Evolutionary conservation across 2,113 vertebrate species (phyloP).

Genomic region (Phoenicopterus ruber): DNA sequence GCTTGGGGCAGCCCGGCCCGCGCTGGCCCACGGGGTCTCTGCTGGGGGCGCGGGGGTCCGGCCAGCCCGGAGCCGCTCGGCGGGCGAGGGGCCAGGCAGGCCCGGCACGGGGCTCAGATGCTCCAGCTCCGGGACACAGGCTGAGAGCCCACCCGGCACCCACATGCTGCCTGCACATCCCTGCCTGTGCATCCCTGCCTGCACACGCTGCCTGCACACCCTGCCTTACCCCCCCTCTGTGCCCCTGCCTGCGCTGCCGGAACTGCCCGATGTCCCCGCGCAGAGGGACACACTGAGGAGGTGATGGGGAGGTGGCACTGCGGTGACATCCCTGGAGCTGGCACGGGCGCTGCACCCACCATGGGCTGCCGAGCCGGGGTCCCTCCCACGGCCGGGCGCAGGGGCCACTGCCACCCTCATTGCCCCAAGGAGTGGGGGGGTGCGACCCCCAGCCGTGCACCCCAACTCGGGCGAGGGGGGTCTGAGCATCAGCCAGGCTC

Average conservation of each 20-base stretch:
- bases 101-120: not conserved
- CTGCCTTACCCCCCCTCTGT: not conserved
- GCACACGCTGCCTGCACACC: not conserved
- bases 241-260: not conserved
- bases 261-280: fast-evolving
- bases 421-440: not conserved
- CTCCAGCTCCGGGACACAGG: not conserved
- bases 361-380: not conserved
- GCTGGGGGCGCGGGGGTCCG: not conserved
- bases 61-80: not conserved
- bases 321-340: not conserved
- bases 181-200: not conserved
- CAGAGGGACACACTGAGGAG: not conserved
- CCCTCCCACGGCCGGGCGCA: not conserved
- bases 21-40: not conserved
- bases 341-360: not conserved
- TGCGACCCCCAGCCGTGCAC: not conserved
- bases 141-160: not conserved
- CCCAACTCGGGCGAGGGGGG: not conserved
- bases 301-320: not conserved
- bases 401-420: not conserved
- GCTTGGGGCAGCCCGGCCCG: not conserved
- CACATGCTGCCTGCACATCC: not conserved
- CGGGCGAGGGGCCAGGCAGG: not conserved
- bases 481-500: fast-evolving